These are phyloP conservation scores for Porites evermanni DNA, from an alignment of 92 coral and sea anemone species.

Conservation along the genomic window DNA sequence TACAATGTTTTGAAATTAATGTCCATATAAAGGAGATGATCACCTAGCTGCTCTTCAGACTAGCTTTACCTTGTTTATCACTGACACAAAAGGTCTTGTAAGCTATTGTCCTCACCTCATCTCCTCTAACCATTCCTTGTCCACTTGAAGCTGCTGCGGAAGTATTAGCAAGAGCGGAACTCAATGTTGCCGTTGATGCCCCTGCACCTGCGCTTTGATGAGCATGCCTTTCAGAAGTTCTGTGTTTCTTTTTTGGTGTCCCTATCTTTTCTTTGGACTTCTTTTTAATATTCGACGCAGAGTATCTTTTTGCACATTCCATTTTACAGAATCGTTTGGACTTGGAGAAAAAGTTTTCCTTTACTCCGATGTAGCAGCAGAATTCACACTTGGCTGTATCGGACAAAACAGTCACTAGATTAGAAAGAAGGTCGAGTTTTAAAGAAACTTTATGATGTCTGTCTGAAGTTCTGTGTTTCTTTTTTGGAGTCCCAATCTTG, in stretches of 20 bases:
- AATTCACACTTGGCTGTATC: constrained; percentile 95
- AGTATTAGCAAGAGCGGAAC: constrained; percentile 22
- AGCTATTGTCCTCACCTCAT: not conserved
- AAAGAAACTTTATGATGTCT: constrained; percentile 54
- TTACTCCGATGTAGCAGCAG: constrained; percentile 93
- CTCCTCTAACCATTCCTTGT: constrained; percentile 12
- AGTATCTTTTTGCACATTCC: constrained; percentile 99
- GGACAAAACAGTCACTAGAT: constrained; percentile 56
- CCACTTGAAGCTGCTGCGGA: constrained; percentile 17
- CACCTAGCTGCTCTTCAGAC: not conserved
- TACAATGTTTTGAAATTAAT: no score
- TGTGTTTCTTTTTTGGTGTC: constrained; percentile 92
- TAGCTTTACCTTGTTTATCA: not conserved
- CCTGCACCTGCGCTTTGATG: constrained; percentile 19
- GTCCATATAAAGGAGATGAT: no score
- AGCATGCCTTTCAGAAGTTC: constrained; percentile 65
- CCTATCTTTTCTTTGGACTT: constrained; percentile 93
- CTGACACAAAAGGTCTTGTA: not conserved
- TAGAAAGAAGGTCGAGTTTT: constrained; percentile 59
- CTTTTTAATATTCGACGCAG: constrained; percentile 99
- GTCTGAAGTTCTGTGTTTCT: constrained; percentile 81
- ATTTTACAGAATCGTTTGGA: constrained; percentile 98
- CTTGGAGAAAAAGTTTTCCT: constrained; percentile 94
- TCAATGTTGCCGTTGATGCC: constrained; percentile 54
- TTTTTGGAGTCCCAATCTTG: constrained; percentile 90